phyloP scores from a whole-genome alignment of 2,113 vertebrate genomes.

The Ictalurus punctatus region DNA sequence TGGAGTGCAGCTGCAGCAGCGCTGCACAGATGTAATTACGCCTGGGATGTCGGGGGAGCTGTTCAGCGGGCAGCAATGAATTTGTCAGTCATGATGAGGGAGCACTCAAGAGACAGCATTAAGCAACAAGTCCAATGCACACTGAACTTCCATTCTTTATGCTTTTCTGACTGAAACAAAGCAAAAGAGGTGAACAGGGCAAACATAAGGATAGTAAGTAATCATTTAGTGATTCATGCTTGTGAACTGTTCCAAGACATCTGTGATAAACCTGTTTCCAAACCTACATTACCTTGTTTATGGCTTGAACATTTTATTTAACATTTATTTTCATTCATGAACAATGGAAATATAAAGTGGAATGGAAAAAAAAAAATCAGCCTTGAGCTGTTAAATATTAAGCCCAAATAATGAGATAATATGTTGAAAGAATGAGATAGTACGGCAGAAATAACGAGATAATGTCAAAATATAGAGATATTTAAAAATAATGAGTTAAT shows the following conservation, averaged over 20 bases:
- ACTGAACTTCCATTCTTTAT: neutral
- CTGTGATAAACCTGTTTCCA: neutral
- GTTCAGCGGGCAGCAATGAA: slow-evolving; percentile 46
- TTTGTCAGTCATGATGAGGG: slow-evolving; percentile 49
- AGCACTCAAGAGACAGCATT: slow-evolving; percentile 35
- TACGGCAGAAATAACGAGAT: neutral
- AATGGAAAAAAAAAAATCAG: neutral
- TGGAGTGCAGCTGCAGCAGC: slow-evolving; percentile 33
- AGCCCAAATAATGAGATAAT: neutral
- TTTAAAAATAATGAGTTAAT: neutral
- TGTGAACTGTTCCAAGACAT: neutral
- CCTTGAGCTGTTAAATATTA: neutral
- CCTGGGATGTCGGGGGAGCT: slow-evolving; percentile 40
- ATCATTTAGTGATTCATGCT: neutral
- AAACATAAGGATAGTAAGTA: neutral
- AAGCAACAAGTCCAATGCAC: slow-evolving; percentile 37
- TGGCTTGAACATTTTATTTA: neutral
- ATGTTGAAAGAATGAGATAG: neutral
- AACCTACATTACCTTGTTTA: neutral
- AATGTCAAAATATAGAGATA: neutral
- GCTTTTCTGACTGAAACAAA: slow-evolving; percentile 6
- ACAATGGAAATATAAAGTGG: neutral
- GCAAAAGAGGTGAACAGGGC: neutral
- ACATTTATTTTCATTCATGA: neutral
- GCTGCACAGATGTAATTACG: slow-evolving; percentile 45